Conservation (phyloP, 2,113 vertebrate species). For the Arvicanthis niloticus region DNA sequence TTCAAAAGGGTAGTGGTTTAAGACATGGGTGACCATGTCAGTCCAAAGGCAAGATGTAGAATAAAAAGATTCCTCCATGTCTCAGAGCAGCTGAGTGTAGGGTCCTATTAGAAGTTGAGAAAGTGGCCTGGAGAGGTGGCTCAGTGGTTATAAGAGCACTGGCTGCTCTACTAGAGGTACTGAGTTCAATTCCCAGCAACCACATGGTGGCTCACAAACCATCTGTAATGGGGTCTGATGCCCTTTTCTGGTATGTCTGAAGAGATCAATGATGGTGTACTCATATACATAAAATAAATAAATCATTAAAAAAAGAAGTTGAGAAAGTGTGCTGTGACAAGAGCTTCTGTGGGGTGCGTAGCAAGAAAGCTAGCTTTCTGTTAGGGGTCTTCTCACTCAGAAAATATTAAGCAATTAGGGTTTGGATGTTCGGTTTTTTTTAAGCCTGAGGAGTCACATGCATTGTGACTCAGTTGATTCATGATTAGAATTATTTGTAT, state of each 20-base stretch:
- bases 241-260: no score
- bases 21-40: background rate
- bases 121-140: background rate
- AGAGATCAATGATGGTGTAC: no score
- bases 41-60: background rate
- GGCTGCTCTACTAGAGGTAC: no score
- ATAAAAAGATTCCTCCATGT: background rate
- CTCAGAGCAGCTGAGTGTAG: background rate
- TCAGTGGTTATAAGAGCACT: no score
- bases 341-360: slow-evolving; percentile 25
- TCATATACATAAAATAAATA: no score
- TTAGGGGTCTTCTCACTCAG: slow-evolving; percentile 54
- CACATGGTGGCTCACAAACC: no score
- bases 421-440: background rate
- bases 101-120: background rate
- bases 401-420: slow-evolving; percentile 58
- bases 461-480: slow-evolving; percentile 71
- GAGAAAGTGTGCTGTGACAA: background rate
- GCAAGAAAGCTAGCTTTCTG: slow-evolving; percentile 59
- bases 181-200: no score
- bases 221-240: no score
- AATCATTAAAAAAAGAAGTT: background rate
- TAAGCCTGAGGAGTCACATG: slow-evolving; percentile 66
- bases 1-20: background rate
- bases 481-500: slow-evolving; percentile 66